Evolutionary conservation across 2,888 invertebrate genomes (phyloP), one percentile per base, ranked within the genome.

Genomic region (Cosmia pyralina): DNA sequence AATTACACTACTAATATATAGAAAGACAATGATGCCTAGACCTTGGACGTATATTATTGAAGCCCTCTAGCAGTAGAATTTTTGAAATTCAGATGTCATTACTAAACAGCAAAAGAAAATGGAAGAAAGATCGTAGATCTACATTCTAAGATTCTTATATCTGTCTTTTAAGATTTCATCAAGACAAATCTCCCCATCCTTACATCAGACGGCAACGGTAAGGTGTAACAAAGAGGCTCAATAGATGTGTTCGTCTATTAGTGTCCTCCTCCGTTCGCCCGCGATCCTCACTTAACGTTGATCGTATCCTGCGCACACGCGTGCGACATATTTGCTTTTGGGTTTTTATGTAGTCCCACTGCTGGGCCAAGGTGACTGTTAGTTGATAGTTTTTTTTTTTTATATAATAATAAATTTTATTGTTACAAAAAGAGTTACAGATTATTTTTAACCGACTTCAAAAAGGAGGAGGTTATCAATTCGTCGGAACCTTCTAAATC

Each of bases 221-320:
- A 75, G 78, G 82, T 82, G 71, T 78, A 17, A 77, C 66, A 72
- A 60, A 60, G 55, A 68, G 11, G 22, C 34, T 22, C n/a, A 34
- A 57, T 34, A 77, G 50, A 77, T 69, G 46, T 63, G 50, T 22
- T 17, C 22, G 58, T 13, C 79, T 50, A 82, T 82, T 75, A 79
- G 60, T 57, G 22, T 38, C 79, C 75, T 63, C 80, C 77, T 77
- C 66, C 75, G 77, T 63, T 60, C 71, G 81, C 71, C 76, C 79
- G 77, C 85, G 65, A 70, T 69, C 74, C 70, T 63, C 74, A 72
- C 79, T 74, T 77, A 75, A 50, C 74, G 78, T 69, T 86, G 76
- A 77, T 72, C 63, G 82, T 86, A 89, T 91, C 90, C 91, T 91
- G 90, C 77, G 87, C 74, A 88, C 80, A 83, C 70, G 60, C 75